Evolutionary conservation across 2,888 invertebrate species (phyloP).

Genomic region (Mythimna vitellina): DNA sequence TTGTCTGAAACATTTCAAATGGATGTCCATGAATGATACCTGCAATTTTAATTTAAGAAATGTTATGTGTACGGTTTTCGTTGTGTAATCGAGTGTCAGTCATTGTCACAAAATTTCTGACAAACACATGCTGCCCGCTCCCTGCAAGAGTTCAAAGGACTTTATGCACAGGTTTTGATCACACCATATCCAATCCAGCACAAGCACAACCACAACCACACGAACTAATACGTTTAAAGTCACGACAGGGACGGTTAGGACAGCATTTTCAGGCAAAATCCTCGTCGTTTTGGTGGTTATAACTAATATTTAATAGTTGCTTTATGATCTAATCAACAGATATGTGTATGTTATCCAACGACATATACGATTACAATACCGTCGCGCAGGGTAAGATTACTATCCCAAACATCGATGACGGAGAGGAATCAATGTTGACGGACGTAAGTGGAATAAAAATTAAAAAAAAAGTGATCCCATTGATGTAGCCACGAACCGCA

Average conservation of each 20-base stretch:
- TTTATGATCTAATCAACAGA: constrained; percentile 91
- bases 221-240: constrained; percentile 76
- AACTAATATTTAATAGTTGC: constrained; percentile 62
- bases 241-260: constrained; percentile 74
- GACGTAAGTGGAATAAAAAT: constrained; percentile 94
- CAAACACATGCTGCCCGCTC: constrained; percentile 86
- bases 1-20: not conserved
- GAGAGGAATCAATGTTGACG: constrained; percentile 96
- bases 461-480: constrained; percentile 55
- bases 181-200: constrained; percentile 75
- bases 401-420: constrained; percentile 98
- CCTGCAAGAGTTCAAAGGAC: constrained; percentile 84
- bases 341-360: constrained; percentile 94
- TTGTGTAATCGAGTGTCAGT: constrained; percentile 53
- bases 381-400: constrained; percentile 99
- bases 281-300: constrained; percentile 24
- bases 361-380: constrained; percentile 98
- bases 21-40: constrained; percentile 14
- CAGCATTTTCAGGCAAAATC: constrained; percentile 59
- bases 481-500: constrained; percentile 53
- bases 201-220: constrained; percentile 75
- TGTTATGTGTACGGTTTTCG: constrained; percentile 21
- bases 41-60: constrained; percentile 1
- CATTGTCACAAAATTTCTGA: constrained; percentile 80
- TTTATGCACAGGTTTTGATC: constrained; percentile 83